Evolutionary conservation across 2,113 vertebrate genomes (phyloP).

Genomic region (Eubucco bourcierii): DNA sequence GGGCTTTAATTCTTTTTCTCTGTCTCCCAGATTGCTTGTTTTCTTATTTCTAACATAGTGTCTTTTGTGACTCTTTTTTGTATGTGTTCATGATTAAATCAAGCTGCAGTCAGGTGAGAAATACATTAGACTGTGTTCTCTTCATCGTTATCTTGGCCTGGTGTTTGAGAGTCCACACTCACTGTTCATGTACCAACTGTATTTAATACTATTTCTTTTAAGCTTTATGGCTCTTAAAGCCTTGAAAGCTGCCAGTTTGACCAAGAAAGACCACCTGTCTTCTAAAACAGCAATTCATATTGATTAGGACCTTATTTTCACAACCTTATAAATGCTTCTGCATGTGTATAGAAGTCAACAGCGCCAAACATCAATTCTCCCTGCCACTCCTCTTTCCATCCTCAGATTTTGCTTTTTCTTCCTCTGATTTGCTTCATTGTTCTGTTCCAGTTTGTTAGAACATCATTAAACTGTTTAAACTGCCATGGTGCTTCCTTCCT

Average conservation of each 20-base stretch:
- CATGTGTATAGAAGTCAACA: neutral
- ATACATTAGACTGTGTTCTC: neutral
- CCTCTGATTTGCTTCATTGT: neutral
- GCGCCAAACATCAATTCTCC: neutral
- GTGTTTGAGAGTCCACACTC: neutral
- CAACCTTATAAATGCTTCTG: neutral
- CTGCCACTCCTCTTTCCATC: neutral
- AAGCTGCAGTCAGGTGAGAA: conserved; percentile 4
- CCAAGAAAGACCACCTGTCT: neutral
- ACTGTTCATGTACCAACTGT: neutral
- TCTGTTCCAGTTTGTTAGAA: neutral
- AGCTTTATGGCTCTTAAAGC: neutral
- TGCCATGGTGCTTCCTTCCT: neutral
- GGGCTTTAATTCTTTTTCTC: neutral
- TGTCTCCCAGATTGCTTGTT: neutral
- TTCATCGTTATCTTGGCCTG: neutral
- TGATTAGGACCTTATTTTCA: neutral
- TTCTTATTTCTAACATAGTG: neutral
- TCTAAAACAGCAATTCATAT: neutral
- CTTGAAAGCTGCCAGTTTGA: neutral
- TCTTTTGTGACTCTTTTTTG: neutral
- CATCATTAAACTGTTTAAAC: neutral
- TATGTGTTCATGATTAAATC: neutral
- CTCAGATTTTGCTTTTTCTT: neutral
- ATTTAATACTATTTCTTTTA: neutral